phyloP scores from a whole-genome alignment of 92 coral and sea anemone species.

The Zoanthus solanderi region DNA sequence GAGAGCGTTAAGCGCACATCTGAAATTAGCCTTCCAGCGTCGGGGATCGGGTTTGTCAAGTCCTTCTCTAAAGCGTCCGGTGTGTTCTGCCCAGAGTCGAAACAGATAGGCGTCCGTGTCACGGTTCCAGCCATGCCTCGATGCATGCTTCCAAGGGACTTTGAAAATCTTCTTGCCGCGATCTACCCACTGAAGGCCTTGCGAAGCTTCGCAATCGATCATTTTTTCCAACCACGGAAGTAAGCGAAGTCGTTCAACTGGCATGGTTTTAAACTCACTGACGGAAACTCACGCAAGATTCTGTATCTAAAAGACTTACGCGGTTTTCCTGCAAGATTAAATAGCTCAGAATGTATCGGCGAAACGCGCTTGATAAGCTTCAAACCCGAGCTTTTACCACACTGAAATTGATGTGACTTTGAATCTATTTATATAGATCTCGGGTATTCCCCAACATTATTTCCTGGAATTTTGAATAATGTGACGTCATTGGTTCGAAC shows the following conservation, averaged over 20 bases:
- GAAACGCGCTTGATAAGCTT: not conserved
- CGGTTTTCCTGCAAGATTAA: not conserved
- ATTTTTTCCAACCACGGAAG: constrained; percentile 92
- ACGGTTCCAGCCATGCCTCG: constrained; percentile 93
- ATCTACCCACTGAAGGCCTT: constrained; percentile 92
- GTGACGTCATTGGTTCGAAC: constrained; percentile 44
- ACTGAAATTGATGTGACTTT: not conserved
- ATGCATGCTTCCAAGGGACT: constrained; percentile 98
- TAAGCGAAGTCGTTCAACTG: constrained; percentile 91
- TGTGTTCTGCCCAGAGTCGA: constrained; percentile 91
- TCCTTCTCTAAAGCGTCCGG: constrained; percentile 85
- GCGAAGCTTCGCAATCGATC: constrained; percentile 72
- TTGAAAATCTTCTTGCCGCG: constrained; percentile 77
- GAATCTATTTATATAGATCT: not conserved
- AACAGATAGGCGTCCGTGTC: constrained; percentile 90
- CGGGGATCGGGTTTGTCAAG: constrained; percentile 90
- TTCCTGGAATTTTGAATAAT: constrained; percentile 69
- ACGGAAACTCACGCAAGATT: not conserved
- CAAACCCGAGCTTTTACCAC: not conserved
- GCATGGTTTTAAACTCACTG: constrained; percentile 61
- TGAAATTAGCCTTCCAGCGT: constrained; percentile 98
- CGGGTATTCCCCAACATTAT: constrained; percentile 67
- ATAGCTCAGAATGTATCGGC: not conserved
- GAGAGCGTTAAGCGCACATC: constrained; percentile 97
- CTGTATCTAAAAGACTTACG: not conserved